Evolutionary conservation across 2,797 vertebrate species (phyloP).

Genomic region (Avahi laniger): DNA sequence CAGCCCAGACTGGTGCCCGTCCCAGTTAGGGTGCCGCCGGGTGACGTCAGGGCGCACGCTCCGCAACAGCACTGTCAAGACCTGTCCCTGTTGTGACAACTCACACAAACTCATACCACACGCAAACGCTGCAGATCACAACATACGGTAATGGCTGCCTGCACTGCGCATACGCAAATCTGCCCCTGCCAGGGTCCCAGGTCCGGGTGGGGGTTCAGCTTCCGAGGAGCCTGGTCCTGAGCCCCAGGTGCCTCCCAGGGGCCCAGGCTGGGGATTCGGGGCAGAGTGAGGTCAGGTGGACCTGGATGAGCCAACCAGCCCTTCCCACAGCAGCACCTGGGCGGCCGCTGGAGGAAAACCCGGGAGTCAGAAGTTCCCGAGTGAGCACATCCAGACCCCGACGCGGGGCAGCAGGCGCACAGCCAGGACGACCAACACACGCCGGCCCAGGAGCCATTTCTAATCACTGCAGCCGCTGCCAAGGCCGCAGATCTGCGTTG

Average conservation of each 20-base stretch:
- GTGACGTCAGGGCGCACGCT: accelerated
- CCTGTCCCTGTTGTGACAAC: accelerated
- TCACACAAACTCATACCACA: background rate
- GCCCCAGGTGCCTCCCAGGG: background rate
- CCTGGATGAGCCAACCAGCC: background rate
- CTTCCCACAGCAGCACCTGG: accelerated
- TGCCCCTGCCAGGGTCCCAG: accelerated
- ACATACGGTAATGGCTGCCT: accelerated
- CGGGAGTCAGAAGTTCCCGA: accelerated
- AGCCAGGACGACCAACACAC: accelerated
- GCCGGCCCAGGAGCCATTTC: background rate
- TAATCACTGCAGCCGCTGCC: accelerated
- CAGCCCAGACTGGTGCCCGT: accelerated
- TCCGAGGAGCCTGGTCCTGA: background rate
- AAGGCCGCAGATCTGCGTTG: background rate
- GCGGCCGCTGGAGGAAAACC: background rate
- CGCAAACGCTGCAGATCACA: accelerated
- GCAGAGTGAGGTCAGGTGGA: too few species aligned
- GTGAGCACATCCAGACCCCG: background rate
- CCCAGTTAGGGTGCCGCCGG: accelerated
- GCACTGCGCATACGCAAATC: background rate
- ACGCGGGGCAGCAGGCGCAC: too few species aligned
- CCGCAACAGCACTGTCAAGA: background rate
- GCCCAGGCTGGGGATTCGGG: background rate
- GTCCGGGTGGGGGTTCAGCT: background rate